A percentile compares a stretch with the other conserved stretches of the same genome.
phyloP scores from a whole-genome alignment of 2,888 invertebrate genomes.

The Amblyjoppa fuscipennis region DNA sequence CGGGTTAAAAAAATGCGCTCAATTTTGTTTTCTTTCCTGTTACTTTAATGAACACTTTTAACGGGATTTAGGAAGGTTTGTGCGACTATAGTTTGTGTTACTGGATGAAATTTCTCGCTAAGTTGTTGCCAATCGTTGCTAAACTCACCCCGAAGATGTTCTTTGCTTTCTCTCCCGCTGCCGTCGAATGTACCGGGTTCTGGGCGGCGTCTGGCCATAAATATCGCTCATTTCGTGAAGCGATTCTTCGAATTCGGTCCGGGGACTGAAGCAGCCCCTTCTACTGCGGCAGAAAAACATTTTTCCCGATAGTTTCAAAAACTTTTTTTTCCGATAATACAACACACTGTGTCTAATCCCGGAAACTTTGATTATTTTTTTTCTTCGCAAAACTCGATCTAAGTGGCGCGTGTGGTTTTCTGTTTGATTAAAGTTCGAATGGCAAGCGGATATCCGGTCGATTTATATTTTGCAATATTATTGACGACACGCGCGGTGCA shows the following conservation, averaged over 20 bases:
- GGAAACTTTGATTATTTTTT: conserved; percentile 22
- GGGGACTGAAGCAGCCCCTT: conserved; percentile 69
- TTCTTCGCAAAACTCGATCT: neutral
- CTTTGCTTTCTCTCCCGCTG: conserved; percentile 86
- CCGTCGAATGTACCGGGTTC: conserved; percentile 88
- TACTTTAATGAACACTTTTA: neutral
- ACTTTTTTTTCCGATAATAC: neutral
- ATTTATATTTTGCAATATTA: conserved; percentile 25
- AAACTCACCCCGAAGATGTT: conserved; percentile 87
- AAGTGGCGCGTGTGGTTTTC: neutral
- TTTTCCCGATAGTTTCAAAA: conserved; percentile 42
- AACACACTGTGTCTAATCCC: neutral
- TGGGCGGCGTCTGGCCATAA: conserved; percentile 92
- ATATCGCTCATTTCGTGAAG: conserved; percentile 86
- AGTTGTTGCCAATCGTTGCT: neutral
- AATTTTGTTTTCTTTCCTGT: too few species aligned
- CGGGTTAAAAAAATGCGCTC: too few species aligned
- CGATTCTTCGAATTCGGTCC: conserved; percentile 77
- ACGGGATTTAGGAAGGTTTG: neutral
- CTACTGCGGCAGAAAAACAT: conserved; percentile 68
- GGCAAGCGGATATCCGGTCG: neutral
- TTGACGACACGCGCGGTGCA: conserved; percentile 37
- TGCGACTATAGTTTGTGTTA: neutral
- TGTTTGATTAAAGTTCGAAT: neutral
- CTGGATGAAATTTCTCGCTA: neutral